Evolutionary conservation across 2,797 vertebrate genomes (phyloP), one percentile per base, ranked within the genome.

Genomic region (Acanthurus leucopareius): DNA sequence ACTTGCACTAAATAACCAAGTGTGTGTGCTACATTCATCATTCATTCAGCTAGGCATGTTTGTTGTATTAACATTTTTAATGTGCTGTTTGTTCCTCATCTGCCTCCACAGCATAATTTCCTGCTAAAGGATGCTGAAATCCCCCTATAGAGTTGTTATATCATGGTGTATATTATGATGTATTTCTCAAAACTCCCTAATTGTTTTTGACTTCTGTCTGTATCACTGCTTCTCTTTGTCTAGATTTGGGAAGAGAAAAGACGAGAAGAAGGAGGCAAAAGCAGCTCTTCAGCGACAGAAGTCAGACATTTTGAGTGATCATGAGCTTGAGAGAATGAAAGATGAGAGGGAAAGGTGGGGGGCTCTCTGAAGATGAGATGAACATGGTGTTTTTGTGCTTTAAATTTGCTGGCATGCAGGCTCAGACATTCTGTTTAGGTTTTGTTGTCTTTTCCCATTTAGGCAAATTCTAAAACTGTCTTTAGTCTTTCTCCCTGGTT

Each of bases 241-340:
- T 79, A 90, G 98, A 89, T 99, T 99, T 80, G 97, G 97, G 40
- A 99, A 98, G 95, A 99, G 97, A 89, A 98, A 97, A 81, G 98
- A 99, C 22, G 97, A 97, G 60, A 98, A 95, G 77, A 98, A 98
- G 88, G 97, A 97, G 66, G 94, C 94, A 57, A 98, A 97, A 82
- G 91, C 88, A 0, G 86, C 92, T 66, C 71, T 86, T 16, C 89
- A 88, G 73, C 96, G 96, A 84, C 96, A 94, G 48, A 94, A 93
- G 63, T 93, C 93, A 0, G 93, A 94, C 45, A 10, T 91, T 4
- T 91, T 96, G 71, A 97, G 91, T 71, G 97, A 97, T 73, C 96
- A 96, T 2, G 97, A 98, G 77, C 75, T 97, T 49, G 96, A 97
- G 79, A 97, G 94, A 89, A 97, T 97, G 96, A 98, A 96, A 88